phyloP scores from a whole-genome alignment of 2,888 invertebrate species.

The Spodoptera littoralis region DNA sequence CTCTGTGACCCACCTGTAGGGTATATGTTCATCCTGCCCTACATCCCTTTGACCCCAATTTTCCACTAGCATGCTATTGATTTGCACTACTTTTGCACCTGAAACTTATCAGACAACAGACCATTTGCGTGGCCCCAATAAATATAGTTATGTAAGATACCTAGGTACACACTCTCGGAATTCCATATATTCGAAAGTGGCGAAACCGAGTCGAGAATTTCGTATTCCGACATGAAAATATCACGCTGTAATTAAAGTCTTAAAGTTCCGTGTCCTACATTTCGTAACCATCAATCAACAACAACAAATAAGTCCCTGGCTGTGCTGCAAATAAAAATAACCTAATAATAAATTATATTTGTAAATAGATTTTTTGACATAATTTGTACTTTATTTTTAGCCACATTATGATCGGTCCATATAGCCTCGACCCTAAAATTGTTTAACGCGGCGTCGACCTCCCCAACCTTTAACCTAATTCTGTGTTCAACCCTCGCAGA shows the following conservation, averaged over 20 bases:
- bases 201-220: conserved; percentile 29
- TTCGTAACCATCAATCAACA: conserved; percentile 41
- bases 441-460: conserved; percentile 70
- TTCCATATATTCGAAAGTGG: conserved; percentile 34
- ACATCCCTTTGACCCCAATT: conserved; percentile 75
- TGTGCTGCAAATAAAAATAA: conserved; percentile 26
- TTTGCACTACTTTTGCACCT: conserved; percentile 9
- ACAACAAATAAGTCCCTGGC: conserved; percentile 27
- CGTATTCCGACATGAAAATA: conserved; percentile 32
- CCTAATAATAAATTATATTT: conserved; percentile 21
- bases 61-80: conserved; percentile 39
- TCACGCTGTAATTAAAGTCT: conserved; percentile 36
- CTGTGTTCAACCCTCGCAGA: conserved; percentile 72
- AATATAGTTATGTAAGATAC: conserved; percentile 9
- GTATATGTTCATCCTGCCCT: conserved; percentile 61
- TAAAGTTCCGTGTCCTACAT: conserved; percentile 33
- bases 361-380: conserved; percentile 65
- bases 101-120: conserved; percentile 6
- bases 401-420: conserved; percentile 74
- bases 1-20: conserved; percentile 66
- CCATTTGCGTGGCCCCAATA: conserved; percentile 7
- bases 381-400: conserved; percentile 74
- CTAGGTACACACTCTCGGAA: neutral
- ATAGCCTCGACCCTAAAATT: conserved; percentile 76
- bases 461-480: conserved; percentile 82